These are phyloP conservation scores for Ferdinandea cuprea DNA, from an alignment of 2,888 invertebrate species.

Conservation along the genomic window DNA sequence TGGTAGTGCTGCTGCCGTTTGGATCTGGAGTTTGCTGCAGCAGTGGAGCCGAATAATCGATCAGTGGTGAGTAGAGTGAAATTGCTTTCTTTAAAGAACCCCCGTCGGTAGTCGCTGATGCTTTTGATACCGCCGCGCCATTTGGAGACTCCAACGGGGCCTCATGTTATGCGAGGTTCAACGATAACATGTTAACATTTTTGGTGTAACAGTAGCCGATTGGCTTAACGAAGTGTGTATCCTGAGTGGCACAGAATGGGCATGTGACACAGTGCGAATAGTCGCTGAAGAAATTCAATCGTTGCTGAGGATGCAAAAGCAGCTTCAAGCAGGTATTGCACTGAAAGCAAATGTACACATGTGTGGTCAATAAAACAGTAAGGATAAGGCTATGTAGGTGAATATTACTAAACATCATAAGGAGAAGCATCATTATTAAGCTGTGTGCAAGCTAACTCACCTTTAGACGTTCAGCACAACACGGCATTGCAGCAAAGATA, in stretches of 20 bases:
- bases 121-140: slow-evolving; percentile 81
- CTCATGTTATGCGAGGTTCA: slow-evolving; percentile 95
- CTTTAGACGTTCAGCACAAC: slow-evolving; percentile 96
- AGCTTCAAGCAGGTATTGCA: slow-evolving; percentile 97
- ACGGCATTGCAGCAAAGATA: slow-evolving; percentile 98
- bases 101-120: slow-evolving; percentile 76
- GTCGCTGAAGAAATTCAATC: slow-evolving; percentile 96
- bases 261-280: slow-evolving; percentile 96
- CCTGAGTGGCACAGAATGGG: slow-evolving; percentile 94
- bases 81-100: slow-evolving; percentile 77
- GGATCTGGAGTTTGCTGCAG: slow-evolving; percentile 79
- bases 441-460: slow-evolving; percentile 84
- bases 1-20: slow-evolving; percentile 50
- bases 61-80: slow-evolving; percentile 79
- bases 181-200: slow-evolving; percentile 87
- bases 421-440: no score
- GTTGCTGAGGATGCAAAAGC: slow-evolving; percentile 92
- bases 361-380: not conserved
- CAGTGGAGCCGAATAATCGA: slow-evolving; percentile 81
- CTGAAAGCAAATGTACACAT: slow-evolving; percentile 83
- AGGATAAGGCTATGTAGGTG: not conserved
- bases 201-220: slow-evolving; percentile 92
- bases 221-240: slow-evolving; percentile 97
- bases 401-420: not conserved
- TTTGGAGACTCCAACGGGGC: slow-evolving; percentile 86